Evolutionary conservation across 2,113 vertebrate species (phyloP), one percentile per base, ranked within the genome.

Genomic region (Gadus macrocephalus): DNA sequence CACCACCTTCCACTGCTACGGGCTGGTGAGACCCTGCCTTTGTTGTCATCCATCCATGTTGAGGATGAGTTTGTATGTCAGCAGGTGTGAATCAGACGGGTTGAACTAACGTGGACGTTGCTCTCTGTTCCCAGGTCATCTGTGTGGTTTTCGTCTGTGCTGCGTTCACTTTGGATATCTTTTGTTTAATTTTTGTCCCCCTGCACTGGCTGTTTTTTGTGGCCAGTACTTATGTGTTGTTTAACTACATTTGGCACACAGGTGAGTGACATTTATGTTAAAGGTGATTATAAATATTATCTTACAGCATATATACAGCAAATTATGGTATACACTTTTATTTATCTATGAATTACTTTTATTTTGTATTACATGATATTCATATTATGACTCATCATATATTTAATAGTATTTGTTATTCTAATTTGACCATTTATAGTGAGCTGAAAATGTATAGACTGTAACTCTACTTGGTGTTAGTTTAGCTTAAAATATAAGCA

Each of bases 211-310:
- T 93, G 38, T 93, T 93, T 80, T 93, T 93, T 67, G 92, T 90
- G 68, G 93, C 93, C 2, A 93, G 93, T 85, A 93, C 92, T 49
- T 93, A 93, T 22, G 92, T 93, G 1, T 86, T 92, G 78, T 91
- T 93, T 68, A 93, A 93, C 77, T 93, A 93, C 82, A 93, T 93
- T 63, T 93, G 93, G 92, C 92, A 93, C 76, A 92, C 93, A 90
- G 93, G 93, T 93, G 81, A 85, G 89, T 64, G 59, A 20, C n/a
- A 61, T 61, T 12, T 61, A 20, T 61, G 22, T 63, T 49, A 49
- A 20, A 20, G 20, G 4, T 63, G 14, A 12, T 27, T 62, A 20
- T 63, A 63, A 4, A 16, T 63, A 63, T 63, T 63, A 28, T 63
- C 15, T 63, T 20, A 20, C 20, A 60, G n/a, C 17, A 6, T 20